Percentiles rank a stretch among this genome's conserved stretches.
These are phyloP conservation scores for Notarius lentiginosus DNA, from an alignment of 2,113 vertebrate genomes.

Conservation along the genomic window DNA sequence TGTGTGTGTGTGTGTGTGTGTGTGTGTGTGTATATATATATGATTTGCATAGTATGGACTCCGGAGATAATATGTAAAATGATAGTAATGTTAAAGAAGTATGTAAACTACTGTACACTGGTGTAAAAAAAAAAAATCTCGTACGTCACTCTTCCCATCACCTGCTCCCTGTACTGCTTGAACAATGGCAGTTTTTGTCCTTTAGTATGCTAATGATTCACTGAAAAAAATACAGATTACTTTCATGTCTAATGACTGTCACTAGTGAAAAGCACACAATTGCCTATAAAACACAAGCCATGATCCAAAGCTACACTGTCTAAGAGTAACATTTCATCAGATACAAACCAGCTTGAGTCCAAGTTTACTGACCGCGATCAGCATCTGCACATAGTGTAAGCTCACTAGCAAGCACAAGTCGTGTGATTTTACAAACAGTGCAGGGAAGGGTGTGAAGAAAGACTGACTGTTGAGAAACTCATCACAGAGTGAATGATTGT, in stretches of 20 bases:
- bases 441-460: constrained; percentile 35
- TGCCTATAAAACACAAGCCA: constrained; percentile 39
- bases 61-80: neutral
- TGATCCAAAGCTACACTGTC: constrained; percentile 17
- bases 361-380: constrained; percentile 29
- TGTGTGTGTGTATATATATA: too few species aligned
- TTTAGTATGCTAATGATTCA: neutral
- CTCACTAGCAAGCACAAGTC: constrained; percentile 44
- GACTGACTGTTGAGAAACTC: constrained; percentile 12
- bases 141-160: neutral
- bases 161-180: constrained; percentile 22
- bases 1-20: too few species aligned
- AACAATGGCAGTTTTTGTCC: constrained; percentile 10
- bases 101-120: neutral
- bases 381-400: constrained; percentile 14
- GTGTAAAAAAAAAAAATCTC: neutral
- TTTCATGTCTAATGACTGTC: constrained; percentile 34
- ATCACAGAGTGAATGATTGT: constrained; percentile 37
- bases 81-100: neutral
- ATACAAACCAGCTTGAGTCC: constrained; percentile 13
- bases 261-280: constrained; percentile 42
- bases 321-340: neutral
- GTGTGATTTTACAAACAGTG: constrained; percentile 36
- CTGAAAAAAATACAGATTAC: constrained; percentile 4
- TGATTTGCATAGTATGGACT: constrained; percentile 6